Base-by-base conservation (phyloP, 2,113 vertebrate genomes). In the Menidia beryllina region DNA sequence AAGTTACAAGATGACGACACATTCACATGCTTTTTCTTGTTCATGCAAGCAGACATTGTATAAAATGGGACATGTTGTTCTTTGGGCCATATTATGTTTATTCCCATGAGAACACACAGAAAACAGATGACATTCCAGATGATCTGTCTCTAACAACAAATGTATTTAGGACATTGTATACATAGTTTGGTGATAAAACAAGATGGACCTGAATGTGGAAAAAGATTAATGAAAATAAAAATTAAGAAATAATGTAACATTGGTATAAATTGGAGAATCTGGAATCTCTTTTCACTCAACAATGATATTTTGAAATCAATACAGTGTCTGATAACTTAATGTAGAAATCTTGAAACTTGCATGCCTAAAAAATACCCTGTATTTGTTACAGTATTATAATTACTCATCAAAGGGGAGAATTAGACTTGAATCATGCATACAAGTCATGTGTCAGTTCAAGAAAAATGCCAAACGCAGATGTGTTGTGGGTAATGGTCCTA, bases 291-390 rank as follows among this genome's bases (percentile, higher is more conserved):
- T 70, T 80, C 47, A 76, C 52, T 81, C 13, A 51, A 71, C 15
- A 60, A 72, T 69, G 21, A 77, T 81, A 67, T 50, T 60, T 79
- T 21, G 54, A 75, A 82, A 68, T 63, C 60, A 43, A 54, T 67
- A 67, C 70, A 72, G 75, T 27, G 34, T 67, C 36, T 79, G 55
- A 59, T 79, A 79, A 82, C 65, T 80, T 79, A 75, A 36, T 62
- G 72, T 88, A 86, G 75, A 90, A 89, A 83, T 77, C 43, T 75
- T 53, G 68, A 70, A 55, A 79, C 86, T 86, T 85, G 81, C 88
- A 90, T 91, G 92, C 89, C 82, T 92, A 92, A 66, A 92, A 94
- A 93, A 91, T 93, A 93, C 92, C 92, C 93, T 93, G 92, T 93
- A 79, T 84, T 87, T 85, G 67, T 76, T 69, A 81, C 55, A 76